phyloP scores from a whole-genome alignment of 2,797 vertebrate genomes.

The Labeo calbasu region DNA sequence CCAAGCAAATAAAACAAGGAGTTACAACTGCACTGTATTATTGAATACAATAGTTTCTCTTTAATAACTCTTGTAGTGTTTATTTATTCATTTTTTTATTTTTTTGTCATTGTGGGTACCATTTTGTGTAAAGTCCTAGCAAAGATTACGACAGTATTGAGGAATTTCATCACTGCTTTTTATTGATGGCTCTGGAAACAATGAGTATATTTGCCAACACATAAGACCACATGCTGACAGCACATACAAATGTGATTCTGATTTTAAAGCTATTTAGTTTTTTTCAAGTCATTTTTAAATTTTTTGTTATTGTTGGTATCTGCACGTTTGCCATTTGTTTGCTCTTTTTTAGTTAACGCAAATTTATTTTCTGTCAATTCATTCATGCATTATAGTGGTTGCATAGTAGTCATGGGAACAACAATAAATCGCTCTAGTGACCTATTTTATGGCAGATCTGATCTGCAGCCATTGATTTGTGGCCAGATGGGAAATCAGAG shows the following conservation, averaged over 20 bases:
- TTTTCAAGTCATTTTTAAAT: background rate
- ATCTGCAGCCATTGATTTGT: constrained; percentile 57
- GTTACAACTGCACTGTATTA: background rate
- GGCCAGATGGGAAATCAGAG: constrained; percentile 59
- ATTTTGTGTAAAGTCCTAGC: constrained; percentile 19
- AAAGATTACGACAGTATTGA: background rate
- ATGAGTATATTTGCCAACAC: constrained; percentile 11
- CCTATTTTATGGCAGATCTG: constrained; percentile 54
- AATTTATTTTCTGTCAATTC: constrained; percentile 32
- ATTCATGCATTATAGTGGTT: constrained; percentile 20
- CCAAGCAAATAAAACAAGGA: background rate
- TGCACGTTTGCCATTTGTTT: background rate
- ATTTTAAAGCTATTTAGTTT: background rate
- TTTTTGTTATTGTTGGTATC: background rate
- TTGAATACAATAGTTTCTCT: background rate
- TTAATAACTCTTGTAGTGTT: background rate
- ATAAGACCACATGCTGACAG: background rate
- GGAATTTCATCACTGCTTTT: background rate
- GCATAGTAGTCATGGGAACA: constrained; percentile 1
- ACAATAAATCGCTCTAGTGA: constrained; percentile 52
- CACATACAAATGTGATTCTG: constrained; percentile 9
- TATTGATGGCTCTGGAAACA: constrained; percentile 25
- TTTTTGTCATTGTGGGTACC: background rate
- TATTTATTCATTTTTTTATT: constrained; percentile 1
- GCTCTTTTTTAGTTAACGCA: background rate